Evolutionary conservation across 2,113 vertebrate genomes (phyloP).

Genomic region (Dicaeum eximium): DNA sequence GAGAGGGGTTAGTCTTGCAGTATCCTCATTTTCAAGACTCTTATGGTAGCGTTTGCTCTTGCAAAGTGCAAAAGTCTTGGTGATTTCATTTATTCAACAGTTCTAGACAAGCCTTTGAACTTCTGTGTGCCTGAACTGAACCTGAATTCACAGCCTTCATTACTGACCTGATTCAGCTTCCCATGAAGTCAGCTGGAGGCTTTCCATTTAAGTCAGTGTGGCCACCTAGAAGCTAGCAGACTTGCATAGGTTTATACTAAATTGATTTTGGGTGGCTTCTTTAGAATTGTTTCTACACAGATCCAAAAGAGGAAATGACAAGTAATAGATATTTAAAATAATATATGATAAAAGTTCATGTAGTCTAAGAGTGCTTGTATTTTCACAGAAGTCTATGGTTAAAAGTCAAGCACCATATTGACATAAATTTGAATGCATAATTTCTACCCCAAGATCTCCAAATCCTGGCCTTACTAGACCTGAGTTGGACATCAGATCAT

Average conservation of each 20-base stretch:
- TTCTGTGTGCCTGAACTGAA: neutral
- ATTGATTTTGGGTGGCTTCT: neutral
- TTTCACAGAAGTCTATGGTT: neutral
- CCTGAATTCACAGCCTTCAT: neutral
- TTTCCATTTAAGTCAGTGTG: neutral
- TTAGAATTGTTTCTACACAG: neutral
- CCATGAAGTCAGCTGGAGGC: slow-evolving; percentile 1
- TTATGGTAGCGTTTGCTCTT: neutral
- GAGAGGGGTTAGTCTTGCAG: neutral
- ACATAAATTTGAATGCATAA: neutral
- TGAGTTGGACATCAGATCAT: neutral
- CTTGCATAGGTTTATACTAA: neutral
- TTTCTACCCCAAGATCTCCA: neutral
- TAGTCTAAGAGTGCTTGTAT: neutral
- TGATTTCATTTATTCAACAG: neutral
- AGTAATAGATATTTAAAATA: neutral
- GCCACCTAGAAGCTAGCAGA: neutral
- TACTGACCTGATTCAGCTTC: neutral
- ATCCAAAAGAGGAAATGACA: neutral
- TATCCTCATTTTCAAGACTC: neutral
- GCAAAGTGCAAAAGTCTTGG: neutral
- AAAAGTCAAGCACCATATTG: neutral
- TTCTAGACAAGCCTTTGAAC: slow-evolving; percentile 15
- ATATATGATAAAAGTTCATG: neutral
- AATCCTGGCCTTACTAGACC: neutral